phyloP scores from a whole-genome alignment of 2,888 invertebrate genomes.

The Argyresthia albistria region DNA sequence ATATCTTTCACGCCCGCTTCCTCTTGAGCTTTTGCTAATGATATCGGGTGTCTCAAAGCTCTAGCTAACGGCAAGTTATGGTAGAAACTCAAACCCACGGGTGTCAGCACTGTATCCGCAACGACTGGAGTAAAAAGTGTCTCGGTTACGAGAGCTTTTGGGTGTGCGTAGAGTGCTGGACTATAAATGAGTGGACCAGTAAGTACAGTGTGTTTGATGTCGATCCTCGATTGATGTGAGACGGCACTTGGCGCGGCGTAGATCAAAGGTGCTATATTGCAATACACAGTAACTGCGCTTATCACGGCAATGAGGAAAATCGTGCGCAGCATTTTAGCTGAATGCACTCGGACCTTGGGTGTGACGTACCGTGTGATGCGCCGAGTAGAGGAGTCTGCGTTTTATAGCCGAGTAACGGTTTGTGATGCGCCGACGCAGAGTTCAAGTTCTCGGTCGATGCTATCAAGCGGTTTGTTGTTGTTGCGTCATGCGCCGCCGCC shows the following conservation, averaged over 20 bases:
- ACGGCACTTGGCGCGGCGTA: constrained; percentile 67
- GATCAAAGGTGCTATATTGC: constrained; percentile 38
- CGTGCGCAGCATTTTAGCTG: background rate
- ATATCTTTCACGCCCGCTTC: constrained; percentile 12
- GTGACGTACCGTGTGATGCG: constrained; percentile 18
- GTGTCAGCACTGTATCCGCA: constrained; percentile 32
- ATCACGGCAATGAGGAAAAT: constrained; percentile 10
- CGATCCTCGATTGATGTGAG: constrained; percentile 69
- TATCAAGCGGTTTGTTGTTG: constrained; percentile 35
- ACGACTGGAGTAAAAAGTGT: constrained; percentile 27
- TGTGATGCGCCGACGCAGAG: constrained; percentile 31
- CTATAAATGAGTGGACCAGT: constrained; percentile 39
- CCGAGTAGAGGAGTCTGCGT: constrained; percentile 31
- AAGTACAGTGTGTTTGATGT: constrained; percentile 47
- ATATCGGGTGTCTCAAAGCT: constrained; percentile 43
- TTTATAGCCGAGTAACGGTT: constrained; percentile 60
- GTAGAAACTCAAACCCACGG: constrained; percentile 43
- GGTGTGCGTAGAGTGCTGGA: constrained; percentile 26
- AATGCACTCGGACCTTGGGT: background rate
- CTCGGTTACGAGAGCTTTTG: constrained; percentile 20
- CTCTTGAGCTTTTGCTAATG: constrained; percentile 31
- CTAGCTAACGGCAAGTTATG: constrained; percentile 47
- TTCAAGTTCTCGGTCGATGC: constrained; percentile 57
- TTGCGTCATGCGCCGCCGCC: constrained; percentile 38
- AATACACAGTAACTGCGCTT: constrained; percentile 19